phyloP scores from a whole-genome alignment of 2,888 invertebrate species.

The Plebejus melissa region DNA sequence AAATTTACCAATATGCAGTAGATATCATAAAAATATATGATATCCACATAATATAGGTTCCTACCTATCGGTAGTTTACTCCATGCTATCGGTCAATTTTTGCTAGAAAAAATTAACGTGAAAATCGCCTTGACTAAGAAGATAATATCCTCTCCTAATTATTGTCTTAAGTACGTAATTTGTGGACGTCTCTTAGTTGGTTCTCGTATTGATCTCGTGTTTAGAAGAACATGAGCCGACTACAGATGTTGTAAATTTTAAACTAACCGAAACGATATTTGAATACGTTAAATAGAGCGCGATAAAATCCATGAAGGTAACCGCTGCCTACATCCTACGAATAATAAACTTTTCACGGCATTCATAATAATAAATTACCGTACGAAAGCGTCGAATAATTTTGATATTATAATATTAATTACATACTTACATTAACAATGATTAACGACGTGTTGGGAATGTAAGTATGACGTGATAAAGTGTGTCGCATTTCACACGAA shows the following conservation, averaged over 20 bases:
- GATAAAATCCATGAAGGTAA: constrained; percentile 2
- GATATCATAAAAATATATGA: too few relatives aligned
- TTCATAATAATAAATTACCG: neutral
- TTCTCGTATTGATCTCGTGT: neutral
- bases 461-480: constrained; percentile 8
- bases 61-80: too few relatives aligned
- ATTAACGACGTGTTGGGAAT: neutral
- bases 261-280: neutral
- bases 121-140: too few relatives aligned
- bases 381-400: neutral
- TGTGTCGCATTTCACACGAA: constrained; percentile 12
- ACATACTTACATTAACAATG: neutral
- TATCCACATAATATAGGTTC: too few relatives aligned
- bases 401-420: constrained; percentile 4
- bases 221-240: neutral
- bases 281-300: neutral
- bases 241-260: neutral
- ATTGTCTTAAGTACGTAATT: too few relatives aligned
- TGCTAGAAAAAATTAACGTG: too few relatives aligned
- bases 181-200: too few relatives aligned
- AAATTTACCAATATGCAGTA: too few relatives aligned
- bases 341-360: neutral
- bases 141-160: too few relatives aligned
- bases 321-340: neutral
- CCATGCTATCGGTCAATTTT: too few relatives aligned